Evolutionary conservation across 2,888 invertebrate genomes (phyloP).

Genomic region (Acholoe squamosa): DNA sequence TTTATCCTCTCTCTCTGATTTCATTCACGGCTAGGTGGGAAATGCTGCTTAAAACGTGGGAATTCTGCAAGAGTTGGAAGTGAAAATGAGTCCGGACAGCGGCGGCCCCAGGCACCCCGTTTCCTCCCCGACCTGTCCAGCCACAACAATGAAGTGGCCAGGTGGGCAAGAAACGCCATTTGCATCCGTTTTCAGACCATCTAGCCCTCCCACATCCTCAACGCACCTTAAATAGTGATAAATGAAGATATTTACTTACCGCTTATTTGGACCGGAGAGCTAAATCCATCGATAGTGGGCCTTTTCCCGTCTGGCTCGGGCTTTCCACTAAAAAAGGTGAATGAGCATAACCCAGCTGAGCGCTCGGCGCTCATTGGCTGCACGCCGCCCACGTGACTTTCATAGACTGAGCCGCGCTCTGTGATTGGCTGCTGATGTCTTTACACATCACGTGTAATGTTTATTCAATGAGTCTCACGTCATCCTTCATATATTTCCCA

Average conservation of each 20-base stretch:
- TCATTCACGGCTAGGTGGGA: neutral
- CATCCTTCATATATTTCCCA: constrained; percentile 1
- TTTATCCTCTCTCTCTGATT: neutral
- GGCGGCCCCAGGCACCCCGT: neutral
- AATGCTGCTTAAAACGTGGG: neutral
- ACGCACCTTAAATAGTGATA: neutral
- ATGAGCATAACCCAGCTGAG: constrained; percentile 75
- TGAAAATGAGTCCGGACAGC: neutral
- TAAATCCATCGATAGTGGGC: constrained; percentile 30
- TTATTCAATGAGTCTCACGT: constrained; percentile 61
- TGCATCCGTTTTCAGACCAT: constrained; percentile 16
- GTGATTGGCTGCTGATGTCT: constrained; percentile 68
- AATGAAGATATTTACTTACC: neutral
- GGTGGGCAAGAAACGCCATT: neutral
- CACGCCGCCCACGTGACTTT: constrained; percentile 67
- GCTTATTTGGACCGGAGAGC: neutral
- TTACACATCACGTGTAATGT: constrained; percentile 63
- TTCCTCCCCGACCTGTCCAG: neutral
- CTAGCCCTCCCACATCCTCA: neutral
- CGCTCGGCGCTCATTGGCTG: constrained; percentile 69
- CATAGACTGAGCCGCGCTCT: constrained; percentile 62
- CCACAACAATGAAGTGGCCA: constrained; percentile 23
- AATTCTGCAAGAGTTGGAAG: neutral
- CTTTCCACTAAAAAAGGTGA: constrained; percentile 78
- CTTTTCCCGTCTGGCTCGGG: constrained; percentile 36